phyloP scores from a whole-genome alignment of 2,888 invertebrate species.

The Urechis unicinctus region DNA sequence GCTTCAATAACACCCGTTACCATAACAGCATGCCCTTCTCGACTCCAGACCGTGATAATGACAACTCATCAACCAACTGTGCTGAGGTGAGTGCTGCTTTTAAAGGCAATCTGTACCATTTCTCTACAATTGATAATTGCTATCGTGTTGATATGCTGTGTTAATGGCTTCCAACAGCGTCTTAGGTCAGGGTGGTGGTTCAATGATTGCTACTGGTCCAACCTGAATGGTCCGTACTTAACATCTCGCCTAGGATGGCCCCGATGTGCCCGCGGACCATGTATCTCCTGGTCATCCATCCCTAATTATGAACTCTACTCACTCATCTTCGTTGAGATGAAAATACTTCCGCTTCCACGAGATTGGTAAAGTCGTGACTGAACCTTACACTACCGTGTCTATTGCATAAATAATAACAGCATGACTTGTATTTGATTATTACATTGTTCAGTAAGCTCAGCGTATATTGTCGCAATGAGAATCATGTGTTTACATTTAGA shows the following conservation, averaged over 20 bases:
- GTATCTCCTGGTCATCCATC: conserved; percentile 9
- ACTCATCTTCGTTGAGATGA: conserved; percentile 3
- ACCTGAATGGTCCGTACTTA: conserved; percentile 16
- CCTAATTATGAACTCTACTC: conserved; percentile 6
- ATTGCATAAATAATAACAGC: no score
- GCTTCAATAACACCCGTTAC: background rate
- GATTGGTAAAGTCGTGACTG: no score
- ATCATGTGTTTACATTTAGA: no score
- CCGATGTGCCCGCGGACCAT: conserved; percentile 2
- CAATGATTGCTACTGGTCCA: conserved; percentile 17
- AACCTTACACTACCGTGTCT: no score
- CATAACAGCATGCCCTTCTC: conserved; percentile 60
- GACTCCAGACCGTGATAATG: conserved; percentile 79
- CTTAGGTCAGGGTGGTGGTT: conserved; percentile 21
- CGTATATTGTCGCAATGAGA: no score
- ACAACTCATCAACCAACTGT: conserved; percentile 55
- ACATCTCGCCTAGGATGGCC: conserved; percentile 3
- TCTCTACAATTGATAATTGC: no score
- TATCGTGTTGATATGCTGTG: no score
- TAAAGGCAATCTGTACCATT: no score
- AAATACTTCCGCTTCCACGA: conserved; percentile 5
- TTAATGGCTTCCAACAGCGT: conserved; percentile 4
- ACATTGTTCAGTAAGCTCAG: no score
- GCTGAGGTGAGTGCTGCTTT: conserved; percentile 19
- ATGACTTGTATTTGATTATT: no score